phyloP scores from a whole-genome alignment of 1,140 invertebrate genomes.

The Pachypeltis micranthus region DNA sequence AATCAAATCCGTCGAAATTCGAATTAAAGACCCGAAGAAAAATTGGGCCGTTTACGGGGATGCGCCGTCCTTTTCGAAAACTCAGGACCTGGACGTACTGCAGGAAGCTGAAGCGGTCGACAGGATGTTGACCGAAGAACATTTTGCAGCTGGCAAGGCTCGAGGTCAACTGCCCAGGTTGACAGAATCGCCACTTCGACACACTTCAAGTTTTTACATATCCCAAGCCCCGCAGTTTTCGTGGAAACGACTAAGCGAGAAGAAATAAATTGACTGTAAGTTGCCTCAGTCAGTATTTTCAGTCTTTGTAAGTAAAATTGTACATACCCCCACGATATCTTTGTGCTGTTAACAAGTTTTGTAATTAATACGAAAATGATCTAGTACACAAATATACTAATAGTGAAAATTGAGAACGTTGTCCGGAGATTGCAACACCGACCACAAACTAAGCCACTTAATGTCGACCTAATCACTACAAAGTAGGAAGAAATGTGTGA shows the following conservation, averaged over 20 bases:
- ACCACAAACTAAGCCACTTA: too few species aligned
- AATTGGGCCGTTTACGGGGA: constrained; percentile 12
- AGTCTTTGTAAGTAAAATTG: too few species aligned
- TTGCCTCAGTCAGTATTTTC: neutral
- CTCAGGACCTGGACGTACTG: neutral
- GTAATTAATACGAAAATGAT: too few species aligned
- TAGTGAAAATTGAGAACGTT: too few species aligned
- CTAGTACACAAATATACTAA: too few species aligned
- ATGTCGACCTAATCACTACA: too few species aligned
- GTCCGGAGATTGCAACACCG: too few species aligned
- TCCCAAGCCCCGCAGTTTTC: constrained; percentile 7
- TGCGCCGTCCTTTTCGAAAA: neutral
- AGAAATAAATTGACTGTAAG: neutral
- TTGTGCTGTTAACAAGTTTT: too few species aligned
- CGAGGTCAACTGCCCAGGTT: constrained; percentile 6
- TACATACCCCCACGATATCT: too few species aligned
- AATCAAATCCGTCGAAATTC: constrained; percentile 19
- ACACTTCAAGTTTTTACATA: constrained; percentile 16
- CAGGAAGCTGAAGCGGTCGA: constrained; percentile 6
- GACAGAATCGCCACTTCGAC: constrained; percentile 10
- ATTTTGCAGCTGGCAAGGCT: constrained; percentile 1
- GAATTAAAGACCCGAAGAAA: constrained; percentile 19
- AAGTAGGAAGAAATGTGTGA: too few species aligned
- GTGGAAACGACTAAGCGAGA: constrained; percentile 15
- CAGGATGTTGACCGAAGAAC: constrained; percentile 3